These are phyloP conservation scores for Muscicapa adusta DNA, from an alignment of 2,113 vertebrate genomes.

Conservation along the genomic window DNA sequence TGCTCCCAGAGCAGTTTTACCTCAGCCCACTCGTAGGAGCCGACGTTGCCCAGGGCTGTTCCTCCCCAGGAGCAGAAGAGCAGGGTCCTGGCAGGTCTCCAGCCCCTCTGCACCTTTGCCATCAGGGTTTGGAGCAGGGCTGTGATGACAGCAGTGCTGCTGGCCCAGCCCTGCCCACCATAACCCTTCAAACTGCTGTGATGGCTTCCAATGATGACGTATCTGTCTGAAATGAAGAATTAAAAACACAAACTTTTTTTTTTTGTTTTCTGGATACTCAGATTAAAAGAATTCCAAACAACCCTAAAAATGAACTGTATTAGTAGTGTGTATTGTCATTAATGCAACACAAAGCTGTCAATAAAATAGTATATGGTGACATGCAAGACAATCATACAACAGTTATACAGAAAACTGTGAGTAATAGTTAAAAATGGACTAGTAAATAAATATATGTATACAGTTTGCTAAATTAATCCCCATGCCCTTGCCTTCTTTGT, in stretches of 20 bases:
- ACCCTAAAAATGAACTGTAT: not conserved
- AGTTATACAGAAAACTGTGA: not conserved
- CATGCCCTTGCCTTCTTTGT: not conserved
- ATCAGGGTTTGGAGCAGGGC: slow-evolving; percentile 83
- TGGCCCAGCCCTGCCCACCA: slow-evolving; percentile 72
- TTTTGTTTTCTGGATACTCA: not conserved
- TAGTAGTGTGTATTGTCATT: not conserved
- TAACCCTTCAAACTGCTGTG: slow-evolving; percentile 70
- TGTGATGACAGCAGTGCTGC: slow-evolving; percentile 81
- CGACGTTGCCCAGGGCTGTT: slow-evolving; percentile 82
- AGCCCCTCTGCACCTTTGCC: slow-evolving; percentile 77
- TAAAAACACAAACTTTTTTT: not conserved
- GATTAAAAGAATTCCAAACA: not conserved
- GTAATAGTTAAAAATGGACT: not conserved
- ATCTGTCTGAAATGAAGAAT: slow-evolving; percentile 78
- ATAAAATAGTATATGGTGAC: not conserved
- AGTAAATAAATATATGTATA: not conserved
- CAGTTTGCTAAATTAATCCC: not conserved
- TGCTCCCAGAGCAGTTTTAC: slow-evolving; percentile 60
- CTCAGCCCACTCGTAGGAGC: slow-evolving; percentile 95
- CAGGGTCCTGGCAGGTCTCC: slow-evolving; percentile 85
- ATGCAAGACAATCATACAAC: not conserved
- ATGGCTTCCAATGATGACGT: slow-evolving; percentile 83
- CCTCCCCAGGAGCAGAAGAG: slow-evolving; percentile 92
- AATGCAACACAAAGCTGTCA: not conserved